These are phyloP conservation scores for Aphodius sticticus DNA, from an alignment of 2,888 invertebrate genomes.

Conservation along the genomic window DNA sequence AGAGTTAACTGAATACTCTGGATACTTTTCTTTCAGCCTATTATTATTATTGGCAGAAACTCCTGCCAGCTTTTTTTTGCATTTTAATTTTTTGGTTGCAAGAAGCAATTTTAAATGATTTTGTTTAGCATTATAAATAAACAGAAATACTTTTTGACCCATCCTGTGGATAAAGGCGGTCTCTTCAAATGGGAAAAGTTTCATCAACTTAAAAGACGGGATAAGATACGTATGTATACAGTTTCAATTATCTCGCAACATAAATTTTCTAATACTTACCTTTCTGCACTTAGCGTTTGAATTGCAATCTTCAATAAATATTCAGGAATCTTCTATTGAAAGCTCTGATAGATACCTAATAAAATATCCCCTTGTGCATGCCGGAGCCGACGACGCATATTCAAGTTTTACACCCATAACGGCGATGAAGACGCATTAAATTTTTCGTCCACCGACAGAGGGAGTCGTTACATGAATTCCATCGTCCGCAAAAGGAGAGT, in stretches of 20 bases:
- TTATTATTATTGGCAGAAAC: too few relatives aligned
- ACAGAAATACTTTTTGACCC: too few relatives aligned
- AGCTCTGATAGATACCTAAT: not conserved
- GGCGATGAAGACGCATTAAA: not conserved
- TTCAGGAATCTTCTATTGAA: not conserved
- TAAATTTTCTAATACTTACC: not conserved
- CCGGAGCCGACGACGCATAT: not conserved
- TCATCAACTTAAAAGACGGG: too few relatives aligned
- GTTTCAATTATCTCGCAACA: not conserved
- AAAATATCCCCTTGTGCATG: too few relatives aligned
- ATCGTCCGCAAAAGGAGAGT: not conserved
- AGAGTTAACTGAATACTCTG: too few relatives aligned
- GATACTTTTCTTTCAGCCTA: too few relatives aligned
- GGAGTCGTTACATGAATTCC: slow-evolving; percentile 4
- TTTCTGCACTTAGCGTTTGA: not conserved
- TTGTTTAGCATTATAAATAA: too few relatives aligned
- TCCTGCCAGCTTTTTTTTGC: too few relatives aligned
- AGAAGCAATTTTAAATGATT: too few relatives aligned
- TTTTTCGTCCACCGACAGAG: not conserved
- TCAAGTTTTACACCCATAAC: not conserved
- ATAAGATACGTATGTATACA: not conserved
- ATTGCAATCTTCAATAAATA: not conserved
- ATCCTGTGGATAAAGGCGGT: too few relatives aligned
- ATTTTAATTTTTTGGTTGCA: too few relatives aligned
- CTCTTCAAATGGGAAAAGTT: too few relatives aligned